Evolutionary conservation across 92 coral and sea anemone genomes (phyloP), one percentile per base, ranked within the genome.

Genomic region (Phenganax stokvisi): DNA sequence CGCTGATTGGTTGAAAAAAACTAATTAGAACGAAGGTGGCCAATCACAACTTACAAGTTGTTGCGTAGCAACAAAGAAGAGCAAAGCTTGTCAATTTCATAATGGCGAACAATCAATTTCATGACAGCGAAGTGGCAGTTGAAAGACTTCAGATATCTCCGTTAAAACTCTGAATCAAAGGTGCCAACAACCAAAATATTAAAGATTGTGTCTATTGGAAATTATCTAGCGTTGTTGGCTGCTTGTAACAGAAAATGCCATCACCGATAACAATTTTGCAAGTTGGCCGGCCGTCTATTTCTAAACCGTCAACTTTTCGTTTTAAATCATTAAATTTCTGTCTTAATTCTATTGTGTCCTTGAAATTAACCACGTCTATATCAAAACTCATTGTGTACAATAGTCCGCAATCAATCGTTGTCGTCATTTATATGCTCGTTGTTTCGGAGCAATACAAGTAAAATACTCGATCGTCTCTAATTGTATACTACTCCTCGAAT

Each of bases 21-120:
- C 63, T 61, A 61, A 61, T 61, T 12, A 61, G 67, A 12, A 61
- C 67, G 17, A 51, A 54, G 79, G 27, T 74, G 59, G 25, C 79
- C 79, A 74, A 74, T 74, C 79, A 74, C 61, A 56, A 25, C 55
- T 54, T 54, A 74, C n/a, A 12, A 74, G 11, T n/a, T 54, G 30
- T 28, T 74, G 79, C 79, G 6, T 74, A 31, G 79, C 79, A 74
- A 74, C 79, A n/a, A 54, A 56, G 31, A 74, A 74, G 79, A 17
- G 15, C 74, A 69, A 37, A 37, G 47, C 47, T 37, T 37, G 47
- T 37, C 47, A 37, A 37, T 12, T 61, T 61, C 28, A 61, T 28
- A 61, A 61, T 61, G 67, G 67, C 17, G 65, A 13, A 59, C 3
- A 17, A 65, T 65, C 30, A 9, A 65, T 28, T 72, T 28, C 56